A percentile compares a stretch with the other conserved stretches of the same genome.
These are phyloP conservation scores for Zosterops lateralis DNA, from an alignment of 2,113 vertebrate species.

Conservation along the genomic window DNA sequence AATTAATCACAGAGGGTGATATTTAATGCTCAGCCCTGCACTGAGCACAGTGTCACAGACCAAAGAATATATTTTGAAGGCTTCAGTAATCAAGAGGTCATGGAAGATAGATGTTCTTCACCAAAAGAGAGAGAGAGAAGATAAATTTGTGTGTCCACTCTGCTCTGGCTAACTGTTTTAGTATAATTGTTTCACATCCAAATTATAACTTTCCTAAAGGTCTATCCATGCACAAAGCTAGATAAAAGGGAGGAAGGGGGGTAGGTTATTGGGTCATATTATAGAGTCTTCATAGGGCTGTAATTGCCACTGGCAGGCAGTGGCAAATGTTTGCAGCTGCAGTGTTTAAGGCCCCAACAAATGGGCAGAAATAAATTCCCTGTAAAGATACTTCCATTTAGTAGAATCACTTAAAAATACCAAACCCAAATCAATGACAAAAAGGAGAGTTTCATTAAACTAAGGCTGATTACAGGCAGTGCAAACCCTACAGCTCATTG, in stretches of 20 bases:
- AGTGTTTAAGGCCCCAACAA: not conserved
- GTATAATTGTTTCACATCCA: conserved; percentile 78
- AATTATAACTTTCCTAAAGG: conserved; percentile 77
- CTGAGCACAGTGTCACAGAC: conserved; percentile 75
- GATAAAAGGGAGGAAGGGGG: conserved; percentile 54
- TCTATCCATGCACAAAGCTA: conserved; percentile 61
- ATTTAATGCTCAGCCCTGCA: conserved; percentile 90
- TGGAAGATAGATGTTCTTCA: conserved; percentile 89
- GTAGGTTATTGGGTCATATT: conserved; percentile 63
- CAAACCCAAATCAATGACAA: not conserved
- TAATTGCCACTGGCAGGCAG: conserved; percentile 63
- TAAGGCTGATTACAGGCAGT: not conserved
- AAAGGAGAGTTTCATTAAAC: not conserved
- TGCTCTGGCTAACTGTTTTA: conserved; percentile 79
- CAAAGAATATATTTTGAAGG: conserved; percentile 86
- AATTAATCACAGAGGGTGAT: conserved; percentile 98
- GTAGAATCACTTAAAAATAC: not conserved
- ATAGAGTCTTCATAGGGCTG: conserved; percentile 56
- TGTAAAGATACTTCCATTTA: not conserved
- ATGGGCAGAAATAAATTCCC: conserved; percentile 1
- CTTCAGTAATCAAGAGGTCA: conserved; percentile 84
- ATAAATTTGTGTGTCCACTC: conserved; percentile 80
- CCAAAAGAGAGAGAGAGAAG: conserved; percentile 77
- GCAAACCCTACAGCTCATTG: not conserved
- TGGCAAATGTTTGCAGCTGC: conserved; percentile 9